These are phyloP conservation scores for Lasioglossum figueresi DNA, from an alignment of 2,888 invertebrate genomes.

Conservation along the genomic window DNA sequence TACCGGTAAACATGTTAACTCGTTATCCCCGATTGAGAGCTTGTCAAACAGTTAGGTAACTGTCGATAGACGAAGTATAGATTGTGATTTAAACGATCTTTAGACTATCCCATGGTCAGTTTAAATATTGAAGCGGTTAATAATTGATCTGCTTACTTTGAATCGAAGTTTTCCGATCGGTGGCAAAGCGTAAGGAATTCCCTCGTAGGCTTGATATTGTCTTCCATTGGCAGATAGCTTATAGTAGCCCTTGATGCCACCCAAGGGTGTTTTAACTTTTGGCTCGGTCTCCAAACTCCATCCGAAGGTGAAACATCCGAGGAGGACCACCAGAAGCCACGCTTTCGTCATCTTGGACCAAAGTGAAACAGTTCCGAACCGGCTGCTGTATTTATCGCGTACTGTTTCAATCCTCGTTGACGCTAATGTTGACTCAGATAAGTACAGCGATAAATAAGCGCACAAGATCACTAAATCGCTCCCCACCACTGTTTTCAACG, in stretches of 20 bases:
- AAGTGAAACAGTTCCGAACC: not conserved
- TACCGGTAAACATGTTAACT: not conserved
- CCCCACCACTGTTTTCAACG: constrained; percentile 2
- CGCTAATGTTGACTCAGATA: constrained; percentile 6
- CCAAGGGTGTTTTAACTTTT: constrained; percentile 71
- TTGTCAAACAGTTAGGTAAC: not conserved
- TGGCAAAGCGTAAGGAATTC: constrained; percentile 78
- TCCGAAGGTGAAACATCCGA: not conserved
- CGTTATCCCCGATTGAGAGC: not conserved
- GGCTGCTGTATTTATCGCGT: constrained; percentile 42
- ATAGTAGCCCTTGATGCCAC: constrained; percentile 73
- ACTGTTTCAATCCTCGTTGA: not conserved
- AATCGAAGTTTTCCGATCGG: constrained; percentile 77
- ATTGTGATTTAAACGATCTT: not conserved
- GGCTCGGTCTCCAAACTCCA: constrained; percentile 54
- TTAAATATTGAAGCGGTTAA: not conserved
- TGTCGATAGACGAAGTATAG: not conserved
- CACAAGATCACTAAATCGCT: not conserved
- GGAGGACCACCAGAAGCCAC: constrained; percentile 21
- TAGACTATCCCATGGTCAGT: not conserved
- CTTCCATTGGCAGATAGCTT: constrained; percentile 73
- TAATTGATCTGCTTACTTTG: constrained; percentile 64
- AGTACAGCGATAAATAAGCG: not conserved
- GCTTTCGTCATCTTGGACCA: constrained; percentile 32
- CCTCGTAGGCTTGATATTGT: constrained; percentile 76